These are phyloP conservation scores for Galeopsomyia nigrocyanea DNA, from an alignment of 2,888 invertebrate species.

Conservation along the genomic window DNA sequence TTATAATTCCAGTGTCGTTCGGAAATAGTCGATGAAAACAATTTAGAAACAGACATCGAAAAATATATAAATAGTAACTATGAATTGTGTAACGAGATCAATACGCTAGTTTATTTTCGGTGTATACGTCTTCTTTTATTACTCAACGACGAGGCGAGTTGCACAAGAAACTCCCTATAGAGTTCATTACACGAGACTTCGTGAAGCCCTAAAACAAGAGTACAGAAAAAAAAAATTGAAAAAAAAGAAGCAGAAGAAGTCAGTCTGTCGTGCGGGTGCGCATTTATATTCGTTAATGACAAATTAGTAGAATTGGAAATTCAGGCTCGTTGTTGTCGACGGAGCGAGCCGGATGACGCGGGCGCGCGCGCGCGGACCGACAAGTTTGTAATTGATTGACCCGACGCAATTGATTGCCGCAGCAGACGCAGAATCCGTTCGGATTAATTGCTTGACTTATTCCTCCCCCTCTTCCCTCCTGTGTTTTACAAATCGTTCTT, in stretches of 20 bases:
- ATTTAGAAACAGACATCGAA: too few relatives aligned
- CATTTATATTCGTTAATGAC: constrained; percentile 42
- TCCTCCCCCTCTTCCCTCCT: background rate
- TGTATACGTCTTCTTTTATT: too few relatives aligned
- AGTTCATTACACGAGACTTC: too few relatives aligned
- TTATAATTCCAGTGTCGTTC: too few relatives aligned
- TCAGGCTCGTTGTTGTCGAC: constrained; percentile 21
- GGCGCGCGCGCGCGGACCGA: constrained; percentile 1
- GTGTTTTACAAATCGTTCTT: constrained; percentile 34
- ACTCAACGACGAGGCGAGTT: too few relatives aligned
- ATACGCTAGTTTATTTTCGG: too few relatives aligned
- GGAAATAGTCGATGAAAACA: too few relatives aligned
- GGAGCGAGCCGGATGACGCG: constrained; percentile 21
- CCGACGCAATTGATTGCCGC: constrained; percentile 41
- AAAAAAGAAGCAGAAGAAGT: background rate
- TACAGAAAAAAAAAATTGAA: background rate
- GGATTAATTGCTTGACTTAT: constrained; percentile 44
- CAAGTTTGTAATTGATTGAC: constrained; percentile 38
- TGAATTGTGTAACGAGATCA: too few relatives aligned
- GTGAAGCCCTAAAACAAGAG: background rate
- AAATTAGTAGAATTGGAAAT: constrained; percentile 44
- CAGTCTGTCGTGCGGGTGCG: too few relatives aligned
- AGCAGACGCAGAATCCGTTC: constrained; percentile 24
- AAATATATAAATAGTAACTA: too few relatives aligned
- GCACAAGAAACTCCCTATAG: too few relatives aligned